Evolutionary conservation across 2,113 vertebrate genomes (phyloP), one percentile per base, ranked within the genome.

Genomic region (Scopus umbretta): DNA sequence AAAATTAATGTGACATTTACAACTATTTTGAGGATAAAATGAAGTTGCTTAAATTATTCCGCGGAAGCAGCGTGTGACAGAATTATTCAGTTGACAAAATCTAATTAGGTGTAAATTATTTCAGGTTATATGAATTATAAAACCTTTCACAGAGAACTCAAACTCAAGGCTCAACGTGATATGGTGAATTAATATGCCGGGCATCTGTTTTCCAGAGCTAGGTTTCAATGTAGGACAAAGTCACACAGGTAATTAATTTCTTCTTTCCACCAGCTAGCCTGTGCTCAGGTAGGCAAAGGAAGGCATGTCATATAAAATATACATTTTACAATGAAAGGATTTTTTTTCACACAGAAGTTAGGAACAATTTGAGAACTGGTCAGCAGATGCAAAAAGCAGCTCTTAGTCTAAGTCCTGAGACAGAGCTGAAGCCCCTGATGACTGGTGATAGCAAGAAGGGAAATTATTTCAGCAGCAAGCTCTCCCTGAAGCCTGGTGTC

Each of bases 91-190:
- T 96, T 98, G 97, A 98, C 97, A 98, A 98, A 98, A 98, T 98
- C 97, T 98, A 98, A 98, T 98, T 98, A 98, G 96, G 97, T 97
- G 94, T 97, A 97, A 98, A 98, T 98, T 98, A 98, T 98, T 98
- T 97, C 97, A 94, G 96, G 97, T 97, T 97, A 95, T 95, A 97
- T 97, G 96, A 98, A 98, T 98, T 98, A 98, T 92, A 98, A 97
- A 98, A 96, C 96, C 97, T 97, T 98, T 97, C 86, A 92, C 72
- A 97, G 96, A 97, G 96, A 97, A 97, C 95, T 97, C 96, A 95
- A 97, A 97, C 97, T 97, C 76, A 26, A 87, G 95, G 96, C 96
- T 98, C 89, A 42, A 93, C 94, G 92, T 93, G 93, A 90, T 95
- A 92, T 5, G 80, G 95, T 74, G 96, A 98, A 98, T 98, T 98